Conservation (phyloP, 2,113 vertebrate species). For the Sapayoa aenigma region DNA sequence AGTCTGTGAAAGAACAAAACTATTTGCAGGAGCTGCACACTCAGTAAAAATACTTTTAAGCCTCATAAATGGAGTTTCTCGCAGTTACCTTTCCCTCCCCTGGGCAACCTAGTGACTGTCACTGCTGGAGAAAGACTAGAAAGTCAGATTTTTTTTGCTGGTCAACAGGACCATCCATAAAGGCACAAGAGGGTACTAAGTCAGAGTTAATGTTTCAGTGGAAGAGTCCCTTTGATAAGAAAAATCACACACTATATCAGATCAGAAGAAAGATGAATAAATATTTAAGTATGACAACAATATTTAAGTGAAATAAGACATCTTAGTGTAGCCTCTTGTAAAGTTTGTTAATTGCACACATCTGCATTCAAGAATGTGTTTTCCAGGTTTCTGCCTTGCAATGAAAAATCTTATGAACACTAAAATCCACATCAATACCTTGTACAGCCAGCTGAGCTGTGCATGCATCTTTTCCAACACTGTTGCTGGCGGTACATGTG, state of each 20-base stretch:
- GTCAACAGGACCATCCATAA: background rate
- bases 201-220: background rate
- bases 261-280: background rate
- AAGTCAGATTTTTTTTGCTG: background rate
- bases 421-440: constrained; percentile 78
- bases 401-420: background rate
- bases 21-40: background rate
- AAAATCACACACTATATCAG: background rate
- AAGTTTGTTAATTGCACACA: background rate
- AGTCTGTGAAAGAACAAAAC: background rate
- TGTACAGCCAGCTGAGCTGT: constrained; percentile 89
- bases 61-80: background rate
- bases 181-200: rapidly evolving
- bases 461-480: constrained; percentile 89
- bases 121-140: background rate
- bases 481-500: constrained; percentile 89
- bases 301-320: background rate
- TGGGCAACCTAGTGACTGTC: background rate
- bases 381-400: background rate
- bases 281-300: background rate
- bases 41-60: background rate
- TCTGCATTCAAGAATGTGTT: background rate
- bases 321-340: background rate
- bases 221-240: background rate
- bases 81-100: background rate